Conservation (phyloP, 2,113 vertebrate species). For the Macroglossus sobrinus region DNA sequence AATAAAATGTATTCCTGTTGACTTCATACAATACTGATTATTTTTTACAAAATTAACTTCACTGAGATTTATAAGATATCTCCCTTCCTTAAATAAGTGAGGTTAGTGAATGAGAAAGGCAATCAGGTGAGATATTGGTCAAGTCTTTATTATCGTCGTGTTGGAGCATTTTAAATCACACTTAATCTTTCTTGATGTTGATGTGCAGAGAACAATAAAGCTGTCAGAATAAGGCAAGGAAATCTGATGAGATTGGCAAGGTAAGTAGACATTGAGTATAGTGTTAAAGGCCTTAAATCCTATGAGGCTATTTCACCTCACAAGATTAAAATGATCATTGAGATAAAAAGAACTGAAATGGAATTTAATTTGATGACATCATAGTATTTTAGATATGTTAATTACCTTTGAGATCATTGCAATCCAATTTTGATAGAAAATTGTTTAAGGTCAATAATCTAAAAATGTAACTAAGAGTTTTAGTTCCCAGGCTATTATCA, state of each 20-base stretch:
- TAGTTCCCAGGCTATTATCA: background rate
- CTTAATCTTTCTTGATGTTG: background rate
- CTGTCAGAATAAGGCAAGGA: background rate
- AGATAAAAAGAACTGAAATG: background rate
- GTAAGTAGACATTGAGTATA: background rate
- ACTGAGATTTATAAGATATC: background rate
- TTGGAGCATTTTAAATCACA: background rate
- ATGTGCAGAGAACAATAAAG: background rate
- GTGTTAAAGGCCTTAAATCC: background rate
- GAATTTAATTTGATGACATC: background rate
- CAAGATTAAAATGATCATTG: background rate
- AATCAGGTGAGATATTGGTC: background rate
- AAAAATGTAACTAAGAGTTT: background rate
- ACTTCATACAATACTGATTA: background rate
- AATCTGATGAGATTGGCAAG: background rate
- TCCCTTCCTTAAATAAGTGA: background rate
- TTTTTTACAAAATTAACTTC: background rate
- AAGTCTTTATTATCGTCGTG: background rate
- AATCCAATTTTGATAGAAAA: background rate
- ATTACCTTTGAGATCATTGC: background rate
- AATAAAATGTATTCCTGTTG: conserved; percentile 24
- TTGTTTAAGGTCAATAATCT: background rate
- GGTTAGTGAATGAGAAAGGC: background rate
- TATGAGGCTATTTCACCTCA: background rate
- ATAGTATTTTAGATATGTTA: background rate